Evolutionary conservation across 1,140 invertebrate genomes (phyloP).

Genomic region (Colletes gigas): DNA sequence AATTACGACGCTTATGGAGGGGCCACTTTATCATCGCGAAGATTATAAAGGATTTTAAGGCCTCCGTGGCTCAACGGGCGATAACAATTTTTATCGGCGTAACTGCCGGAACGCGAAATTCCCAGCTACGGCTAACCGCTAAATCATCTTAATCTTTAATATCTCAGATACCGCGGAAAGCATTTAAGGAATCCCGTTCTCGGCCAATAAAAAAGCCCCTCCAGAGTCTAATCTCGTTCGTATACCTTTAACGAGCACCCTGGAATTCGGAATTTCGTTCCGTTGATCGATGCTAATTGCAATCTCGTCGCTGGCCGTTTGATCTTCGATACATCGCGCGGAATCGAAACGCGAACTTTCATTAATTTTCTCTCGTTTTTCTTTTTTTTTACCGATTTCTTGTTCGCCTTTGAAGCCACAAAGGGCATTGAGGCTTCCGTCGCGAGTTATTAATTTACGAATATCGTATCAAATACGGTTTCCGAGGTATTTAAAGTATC

Average conservation of each 20-base stretch:
- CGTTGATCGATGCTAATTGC: neutral
- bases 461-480: no score
- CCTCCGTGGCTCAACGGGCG: neutral
- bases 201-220: conserved; percentile 7
- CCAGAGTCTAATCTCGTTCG: neutral
- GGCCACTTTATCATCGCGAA: conserved; percentile 35
- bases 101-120: conserved; percentile 37
- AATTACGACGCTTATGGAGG: conserved; percentile 31
- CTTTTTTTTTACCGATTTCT: neutral
- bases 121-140: neutral
- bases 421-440: no score
- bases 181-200: conserved; percentile 6
- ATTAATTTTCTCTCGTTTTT: neutral
- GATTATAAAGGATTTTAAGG: conserved; percentile 37
- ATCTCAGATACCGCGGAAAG: conserved; percentile 20
- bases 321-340: neutral
- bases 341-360: no score
- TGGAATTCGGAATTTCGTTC: neutral
- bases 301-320: neutral
- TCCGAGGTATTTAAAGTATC: no score
- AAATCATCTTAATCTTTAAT: conserved; percentile 50
- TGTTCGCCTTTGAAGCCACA: neutral
- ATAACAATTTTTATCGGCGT: conserved; percentile 47
- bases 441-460: no score
- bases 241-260: conserved; percentile 24